phyloP scores from a whole-genome alignment of 1,140 invertebrate species.

The Drosophila paulistorum region DNA sequence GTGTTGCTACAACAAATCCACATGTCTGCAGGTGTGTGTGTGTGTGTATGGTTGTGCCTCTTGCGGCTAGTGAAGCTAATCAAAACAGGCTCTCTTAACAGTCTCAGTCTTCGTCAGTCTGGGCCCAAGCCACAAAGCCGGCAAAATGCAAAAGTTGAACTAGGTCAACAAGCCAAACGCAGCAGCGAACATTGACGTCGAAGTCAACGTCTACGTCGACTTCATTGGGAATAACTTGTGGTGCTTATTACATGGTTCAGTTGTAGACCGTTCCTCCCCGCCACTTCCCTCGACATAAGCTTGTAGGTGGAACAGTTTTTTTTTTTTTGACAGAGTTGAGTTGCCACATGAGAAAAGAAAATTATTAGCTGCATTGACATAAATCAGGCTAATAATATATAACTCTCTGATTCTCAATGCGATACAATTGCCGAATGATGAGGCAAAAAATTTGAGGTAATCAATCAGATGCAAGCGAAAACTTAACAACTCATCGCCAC shows the following conservation, averaged over 20 bases:
- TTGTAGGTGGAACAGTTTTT: slow-evolving; percentile 38
- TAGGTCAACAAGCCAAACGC: slow-evolving; percentile 81
- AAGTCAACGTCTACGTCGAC: slow-evolving; percentile 35
- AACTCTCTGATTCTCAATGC: slow-evolving; percentile 31
- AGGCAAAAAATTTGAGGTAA: background rate
- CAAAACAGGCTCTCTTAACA: slow-evolving; percentile 71
- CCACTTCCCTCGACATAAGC: background rate
- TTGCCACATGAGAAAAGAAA: slow-evolving; percentile 1
- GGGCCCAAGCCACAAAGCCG: slow-evolving; percentile 55
- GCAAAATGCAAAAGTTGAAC: slow-evolving; percentile 82
- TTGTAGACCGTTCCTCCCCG: background rate
- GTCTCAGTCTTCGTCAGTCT: slow-evolving; percentile 24
- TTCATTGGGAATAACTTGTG: slow-evolving; percentile 10
- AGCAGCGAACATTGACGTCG: slow-evolving; percentile 37
- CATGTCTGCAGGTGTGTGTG: background rate
- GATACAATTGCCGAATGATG: slow-evolving; percentile 16
- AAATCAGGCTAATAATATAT: slow-evolving; percentile 55
- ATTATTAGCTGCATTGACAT: slow-evolving; percentile 40
- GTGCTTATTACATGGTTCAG: slow-evolving; percentile 21
- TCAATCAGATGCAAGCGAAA: slow-evolving; percentile 7
- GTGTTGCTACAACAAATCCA: slow-evolving; percentile 20
- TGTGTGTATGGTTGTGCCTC: slow-evolving; percentile 33
- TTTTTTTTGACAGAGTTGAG: slow-evolving; percentile 41
- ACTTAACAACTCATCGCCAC: background rate
- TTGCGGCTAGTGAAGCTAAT: slow-evolving; percentile 68